Percentiles rank a stretch among this genome's conserved stretches.
Evolutionary conservation across 2,888 invertebrate genomes (phyloP).

Genomic region (Cetonia aurata): DNA sequence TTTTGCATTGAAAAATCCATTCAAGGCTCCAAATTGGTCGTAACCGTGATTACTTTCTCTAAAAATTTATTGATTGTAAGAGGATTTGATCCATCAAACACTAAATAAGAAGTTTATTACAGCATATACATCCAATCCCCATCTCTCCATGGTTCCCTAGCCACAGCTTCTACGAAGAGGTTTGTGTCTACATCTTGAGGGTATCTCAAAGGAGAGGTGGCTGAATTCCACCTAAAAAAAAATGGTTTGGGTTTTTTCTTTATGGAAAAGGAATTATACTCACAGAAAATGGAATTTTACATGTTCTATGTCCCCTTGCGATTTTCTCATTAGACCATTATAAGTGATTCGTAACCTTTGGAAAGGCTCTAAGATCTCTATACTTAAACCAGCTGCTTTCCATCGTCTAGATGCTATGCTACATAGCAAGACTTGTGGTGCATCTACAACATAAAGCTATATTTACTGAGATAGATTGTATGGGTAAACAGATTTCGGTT

Average conservation of each 20-base stretch:
- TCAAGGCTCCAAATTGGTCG: slow-evolving; percentile 75
- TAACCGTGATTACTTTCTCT: slow-evolving; percentile 67
- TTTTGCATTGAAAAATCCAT: slow-evolving; percentile 71
- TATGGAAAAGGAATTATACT: slow-evolving; percentile 56
- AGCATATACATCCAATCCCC: slow-evolving; percentile 70
- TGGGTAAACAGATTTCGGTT: no score
- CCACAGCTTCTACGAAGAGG: slow-evolving; percentile 71
- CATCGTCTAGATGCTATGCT: slow-evolving; percentile 67
- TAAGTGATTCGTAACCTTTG: slow-evolving; percentile 74
- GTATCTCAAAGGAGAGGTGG: slow-evolving; percentile 66
- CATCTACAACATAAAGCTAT: slow-evolving; percentile 61
- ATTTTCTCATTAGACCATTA: slow-evolving; percentile 73
- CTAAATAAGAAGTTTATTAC: slow-evolving; percentile 63
- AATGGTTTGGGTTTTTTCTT: neutral
- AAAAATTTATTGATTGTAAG: slow-evolving; percentile 44
- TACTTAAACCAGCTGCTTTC: slow-evolving; percentile 72
- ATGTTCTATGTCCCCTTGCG: slow-evolving; percentile 59
- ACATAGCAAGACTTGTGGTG: slow-evolving; percentile 69
- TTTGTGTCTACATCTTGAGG: slow-evolving; percentile 71
- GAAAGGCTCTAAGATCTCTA: slow-evolving; percentile 74
- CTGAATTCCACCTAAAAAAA: slow-evolving; percentile 71
- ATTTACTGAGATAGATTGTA: neutral
- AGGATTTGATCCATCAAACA: no score
- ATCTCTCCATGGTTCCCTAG: slow-evolving; percentile 72
- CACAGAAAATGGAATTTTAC: slow-evolving; percentile 74